Conservation (phyloP, 2,113 vertebrate genomes). For the Myotis lucifugus region DNA sequence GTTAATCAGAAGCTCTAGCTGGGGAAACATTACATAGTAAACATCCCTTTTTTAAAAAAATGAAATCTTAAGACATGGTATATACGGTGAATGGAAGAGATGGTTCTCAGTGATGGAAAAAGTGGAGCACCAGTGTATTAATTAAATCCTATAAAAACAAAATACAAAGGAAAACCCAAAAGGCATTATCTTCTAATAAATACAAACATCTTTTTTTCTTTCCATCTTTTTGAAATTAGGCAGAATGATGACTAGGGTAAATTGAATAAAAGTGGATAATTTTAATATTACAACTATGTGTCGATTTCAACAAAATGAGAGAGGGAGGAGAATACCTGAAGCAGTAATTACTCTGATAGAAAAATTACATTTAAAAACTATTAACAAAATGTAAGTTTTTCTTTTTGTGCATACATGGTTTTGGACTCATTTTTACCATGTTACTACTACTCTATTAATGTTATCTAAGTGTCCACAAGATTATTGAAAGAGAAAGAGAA, state of each 20-base stretch:
- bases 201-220: slow-evolving; percentile 26
- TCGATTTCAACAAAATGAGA: slow-evolving; percentile 11
- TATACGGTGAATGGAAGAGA: background rate
- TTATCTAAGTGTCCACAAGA: background rate
- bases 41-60: background rate
- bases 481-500: background rate
- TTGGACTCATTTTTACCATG: background rate
- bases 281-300: background rate
- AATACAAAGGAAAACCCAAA: slow-evolving; percentile 11
- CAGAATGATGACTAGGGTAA: background rate
- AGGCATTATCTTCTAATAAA: background rate
- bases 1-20: slow-evolving; percentile 1
- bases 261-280: background rate
- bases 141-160: slow-evolving; percentile 35
- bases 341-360: background rate
- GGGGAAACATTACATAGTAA: background rate
- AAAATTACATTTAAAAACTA: background rate
- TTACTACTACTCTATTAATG: background rate
- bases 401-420: background rate
- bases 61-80: slow-evolving; percentile 20
- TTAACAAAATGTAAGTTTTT: background rate
- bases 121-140: background rate
- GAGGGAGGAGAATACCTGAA: background rate
- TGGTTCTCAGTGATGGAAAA: background rate
- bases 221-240: slow-evolving; percentile 12